Evolutionary conservation across 2,888 invertebrate species (phyloP).

Genomic region (Andrena flavipes): DNA sequence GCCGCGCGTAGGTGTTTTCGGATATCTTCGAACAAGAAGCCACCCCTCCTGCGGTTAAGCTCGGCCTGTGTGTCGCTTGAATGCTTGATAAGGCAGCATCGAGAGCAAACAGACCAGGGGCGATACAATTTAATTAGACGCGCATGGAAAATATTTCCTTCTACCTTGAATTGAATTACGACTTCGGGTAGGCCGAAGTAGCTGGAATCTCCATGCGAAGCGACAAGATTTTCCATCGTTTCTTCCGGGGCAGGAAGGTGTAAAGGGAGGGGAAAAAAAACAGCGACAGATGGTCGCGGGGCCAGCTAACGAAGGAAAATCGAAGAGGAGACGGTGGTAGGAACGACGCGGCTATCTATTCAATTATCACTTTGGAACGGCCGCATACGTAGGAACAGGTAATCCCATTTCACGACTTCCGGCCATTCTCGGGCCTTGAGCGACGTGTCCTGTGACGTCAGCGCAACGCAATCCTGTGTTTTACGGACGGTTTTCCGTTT

Average conservation of each 20-base stretch:
- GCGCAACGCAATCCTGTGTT: conserved; percentile 69
- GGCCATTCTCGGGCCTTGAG: conserved; percentile 83
- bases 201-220: not conserved
- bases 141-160: not conserved
- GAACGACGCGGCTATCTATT: conserved; percentile 81
- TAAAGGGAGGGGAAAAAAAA: not conserved
- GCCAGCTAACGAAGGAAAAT: conserved; percentile 70
- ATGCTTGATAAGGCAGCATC: conserved; percentile 1
- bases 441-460: conserved; percentile 84
- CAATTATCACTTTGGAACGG: conserved; percentile 83
- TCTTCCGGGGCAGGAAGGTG: not conserved
- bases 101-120: not conserved
- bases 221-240: conserved; percentile 22
- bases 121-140: conserved; percentile 11
- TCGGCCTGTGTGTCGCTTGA: not conserved
- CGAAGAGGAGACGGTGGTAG: conserved; percentile 67
- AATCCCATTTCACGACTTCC: conserved; percentile 84
- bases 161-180: conserved; percentile 13
- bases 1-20: too few species aligned
- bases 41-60: too few species aligned
- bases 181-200: not conserved
- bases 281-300: not conserved
- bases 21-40: too few species aligned
- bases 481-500: conserved; percentile 69
- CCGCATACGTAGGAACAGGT: conserved; percentile 77